Evolutionary conservation across 2,113 vertebrate species (phyloP), one percentile per base, ranked within the genome.

Genomic region (Gymnorhina tibicen): DNA sequence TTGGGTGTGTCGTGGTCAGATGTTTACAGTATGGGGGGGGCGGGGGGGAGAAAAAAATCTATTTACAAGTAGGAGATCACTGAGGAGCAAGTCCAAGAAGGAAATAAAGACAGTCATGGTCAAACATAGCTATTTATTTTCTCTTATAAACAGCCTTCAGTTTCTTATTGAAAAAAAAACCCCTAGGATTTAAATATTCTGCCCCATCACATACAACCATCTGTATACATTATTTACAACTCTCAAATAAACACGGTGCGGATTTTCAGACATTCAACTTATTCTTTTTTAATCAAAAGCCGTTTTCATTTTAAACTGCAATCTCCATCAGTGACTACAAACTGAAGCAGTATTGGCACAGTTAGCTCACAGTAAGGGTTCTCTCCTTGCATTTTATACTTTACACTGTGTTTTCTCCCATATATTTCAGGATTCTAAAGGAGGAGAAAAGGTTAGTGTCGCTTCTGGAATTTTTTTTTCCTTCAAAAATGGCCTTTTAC

Each of bases 81-180:
- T n/a, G 14, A 69, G 53, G 64, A 86, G 15, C 37, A 21, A 72
- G 17, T 4, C 33, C 67, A 76, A 90, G 46, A 66, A 92, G 58
- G 67, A 85, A 63, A 91, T 75, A 11, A 64, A 96, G 87, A 77
- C 93, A 93, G 83, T 94, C 77, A 35, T 98, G 97, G 96, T 96
- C 98, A 98, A 98, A 98, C 97, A 97, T 97, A 98, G 95, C 97
- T 98, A 98, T 99, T 98, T 98, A 98, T 98, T 98, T 97, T 97
- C 97, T 96, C 95, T 98, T 98, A 98, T 98, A 98, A 98, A 98
- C 98, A 98, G 96, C 97, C 96, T 98, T 98, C 96, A 89, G 78
- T 97, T 97, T 98, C 93, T 98, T 96, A 95, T 82, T 96, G 97
- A 41, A 97, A 97, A 95, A 82, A 82, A 94, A 37, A 56, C 39